These are phyloP conservation scores for Apamea monoglypha DNA, from an alignment of 2,888 invertebrate genomes.

Conservation along the genomic window DNA sequence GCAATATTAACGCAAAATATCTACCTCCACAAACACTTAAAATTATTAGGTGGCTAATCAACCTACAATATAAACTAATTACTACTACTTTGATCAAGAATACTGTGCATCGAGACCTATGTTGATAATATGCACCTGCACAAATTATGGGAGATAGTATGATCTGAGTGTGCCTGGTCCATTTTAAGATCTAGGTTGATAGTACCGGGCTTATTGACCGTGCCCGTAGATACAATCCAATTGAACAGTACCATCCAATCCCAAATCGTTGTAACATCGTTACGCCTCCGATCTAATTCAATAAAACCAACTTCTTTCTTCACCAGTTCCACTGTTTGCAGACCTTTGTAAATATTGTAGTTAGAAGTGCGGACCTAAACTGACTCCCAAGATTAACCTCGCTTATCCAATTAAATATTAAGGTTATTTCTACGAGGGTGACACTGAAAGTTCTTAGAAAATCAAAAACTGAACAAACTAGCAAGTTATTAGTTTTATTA, in stretches of 20 bases:
- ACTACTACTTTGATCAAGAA: not conserved
- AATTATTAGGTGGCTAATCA: not conserved
- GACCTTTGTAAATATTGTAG: slow-evolving; percentile 78
- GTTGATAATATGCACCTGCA: not conserved
- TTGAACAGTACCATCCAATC: slow-evolving; percentile 48
- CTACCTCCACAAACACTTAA: not conserved
- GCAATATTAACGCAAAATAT: not conserved
- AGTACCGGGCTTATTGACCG: slow-evolving; percentile 9
- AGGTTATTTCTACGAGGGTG: slow-evolving; percentile 66
- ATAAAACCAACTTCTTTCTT: slow-evolving; percentile 64
- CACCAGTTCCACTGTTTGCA: slow-evolving; percentile 63
- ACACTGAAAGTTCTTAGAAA: too few species aligned
- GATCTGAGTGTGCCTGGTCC: not conserved
- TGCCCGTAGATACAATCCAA: slow-evolving; percentile 52
- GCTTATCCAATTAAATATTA: slow-evolving; percentile 75
- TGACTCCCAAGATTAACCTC: slow-evolving; percentile 74
- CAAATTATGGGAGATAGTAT: slow-evolving; percentile 1
- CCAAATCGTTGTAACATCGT: slow-evolving; percentile 63
- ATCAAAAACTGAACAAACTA: too few species aligned
- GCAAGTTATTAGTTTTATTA: too few species aligned
- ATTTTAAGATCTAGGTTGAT: slow-evolving; percentile 1
- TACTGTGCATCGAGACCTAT: not conserved
- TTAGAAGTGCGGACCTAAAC: slow-evolving; percentile 68
- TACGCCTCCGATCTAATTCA: slow-evolving; percentile 65
- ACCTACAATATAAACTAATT: not conserved